phyloP scores from a whole-genome alignment of 2,797 vertebrate species.

The Hoplostethus atlanticus region DNA sequence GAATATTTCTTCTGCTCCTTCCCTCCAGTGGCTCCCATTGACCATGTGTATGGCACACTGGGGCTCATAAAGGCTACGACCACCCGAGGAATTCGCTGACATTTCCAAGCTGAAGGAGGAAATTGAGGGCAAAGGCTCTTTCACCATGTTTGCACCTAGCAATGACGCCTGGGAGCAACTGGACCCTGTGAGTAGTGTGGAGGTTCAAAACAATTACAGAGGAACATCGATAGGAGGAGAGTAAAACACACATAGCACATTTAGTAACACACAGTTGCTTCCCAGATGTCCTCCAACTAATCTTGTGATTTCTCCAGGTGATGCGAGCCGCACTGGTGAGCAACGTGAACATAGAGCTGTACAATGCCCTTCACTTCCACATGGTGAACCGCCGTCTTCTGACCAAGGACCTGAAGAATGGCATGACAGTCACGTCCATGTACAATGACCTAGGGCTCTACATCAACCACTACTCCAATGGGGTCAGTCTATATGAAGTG shows the following conservation, averaged over 20 bases:
- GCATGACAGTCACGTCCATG: slow-evolving; percentile 89
- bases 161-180: slow-evolving; percentile 93
- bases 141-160: slow-evolving; percentile 95
- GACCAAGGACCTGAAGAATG: slow-evolving; percentile 95
- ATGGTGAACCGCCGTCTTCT: slow-evolving; percentile 92
- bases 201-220: neutral
- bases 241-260: neutral
- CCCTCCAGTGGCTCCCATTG: slow-evolving; percentile 92
- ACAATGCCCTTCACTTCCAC: slow-evolving; percentile 92
- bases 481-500: slow-evolving; percentile 80
- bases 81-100: slow-evolving; percentile 89
- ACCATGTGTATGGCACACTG: slow-evolving; percentile 92
- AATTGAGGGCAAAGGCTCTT: slow-evolving; percentile 91
- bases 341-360: slow-evolving; percentile 92
- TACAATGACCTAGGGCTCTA: slow-evolving; percentile 88
- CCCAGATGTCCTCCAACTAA: neutral
- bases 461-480: slow-evolving; percentile 96
- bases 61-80: slow-evolving; percentile 88
- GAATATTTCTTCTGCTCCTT: slow-evolving; percentile 10
- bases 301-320: slow-evolving; percentile 76
- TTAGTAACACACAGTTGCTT: neutral
- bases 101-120: slow-evolving; percentile 89
- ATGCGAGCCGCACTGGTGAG: slow-evolving; percentile 84
- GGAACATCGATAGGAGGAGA: neutral
- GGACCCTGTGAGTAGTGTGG: slow-evolving; percentile 85